Percentiles rank a stretch among this genome's conserved stretches.
Evolutionary conservation across 2,888 invertebrate species (phyloP).

Genomic region (Cantharis nigra): DNA sequence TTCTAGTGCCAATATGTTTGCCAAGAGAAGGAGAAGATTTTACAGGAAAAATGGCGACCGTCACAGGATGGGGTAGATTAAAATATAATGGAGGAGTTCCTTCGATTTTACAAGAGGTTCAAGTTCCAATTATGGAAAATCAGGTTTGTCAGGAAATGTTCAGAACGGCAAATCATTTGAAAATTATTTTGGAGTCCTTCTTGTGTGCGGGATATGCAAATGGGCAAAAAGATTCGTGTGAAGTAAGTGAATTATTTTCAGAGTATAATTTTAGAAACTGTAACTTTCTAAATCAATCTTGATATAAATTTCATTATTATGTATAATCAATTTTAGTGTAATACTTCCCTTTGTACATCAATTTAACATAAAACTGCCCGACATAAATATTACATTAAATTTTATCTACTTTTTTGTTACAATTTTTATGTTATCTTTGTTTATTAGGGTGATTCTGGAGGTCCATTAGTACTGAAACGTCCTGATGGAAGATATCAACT

Average conservation of each 20-base stretch:
- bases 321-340: neutral
- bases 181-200: slow-evolving; percentile 85
- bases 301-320: no score
- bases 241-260: slow-evolving; percentile 63
- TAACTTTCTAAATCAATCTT: neutral
- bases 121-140: slow-evolving; percentile 91
- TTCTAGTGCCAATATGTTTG: slow-evolving; percentile 87
- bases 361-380: neutral
- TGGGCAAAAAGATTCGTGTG: slow-evolving; percentile 91
- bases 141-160: slow-evolving; percentile 93
- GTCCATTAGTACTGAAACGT: slow-evolving; percentile 82
- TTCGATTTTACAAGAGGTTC: slow-evolving; percentile 86
- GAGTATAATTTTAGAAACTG: neutral
- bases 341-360: neutral
- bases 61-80: slow-evolving; percentile 91
- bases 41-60: slow-evolving; percentile 84
- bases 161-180: slow-evolving; percentile 85
- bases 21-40: slow-evolving; percentile 79
- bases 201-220: slow-evolving; percentile 92
- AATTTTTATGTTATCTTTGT: neutral
- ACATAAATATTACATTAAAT: neutral
- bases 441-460: slow-evolving; percentile 87
- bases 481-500: slow-evolving; percentile 85
- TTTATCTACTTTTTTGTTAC: neutral
- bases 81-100: slow-evolving; percentile 92